Base-by-base conservation (phyloP, 2,113 vertebrate species). In the Turdus rufiventris region DNA sequence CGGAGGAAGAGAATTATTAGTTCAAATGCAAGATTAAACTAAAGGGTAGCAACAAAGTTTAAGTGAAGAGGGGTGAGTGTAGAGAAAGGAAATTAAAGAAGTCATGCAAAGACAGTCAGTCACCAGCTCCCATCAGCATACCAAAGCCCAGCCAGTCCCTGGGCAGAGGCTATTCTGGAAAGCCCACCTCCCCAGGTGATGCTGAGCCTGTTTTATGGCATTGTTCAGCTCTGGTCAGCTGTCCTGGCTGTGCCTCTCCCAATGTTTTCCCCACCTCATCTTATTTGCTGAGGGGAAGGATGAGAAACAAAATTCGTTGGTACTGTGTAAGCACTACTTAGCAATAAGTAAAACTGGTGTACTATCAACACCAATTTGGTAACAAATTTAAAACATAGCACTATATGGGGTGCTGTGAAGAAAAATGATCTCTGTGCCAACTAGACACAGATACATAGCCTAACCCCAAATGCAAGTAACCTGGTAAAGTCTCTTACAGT, bases 121-220 rank as follows among this genome's bases (percentile, higher is more conserved):
- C 11, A 23, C 36, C 12, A 31, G 8, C 11, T 84, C 29, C 12
- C 26, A 14, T 21, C 14, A 61, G 45, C 26, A 21, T 45, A 53
- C 10, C 17, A 58, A 85, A 74, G 28, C 23, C 26, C 17, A 67
- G 21, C 31, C 60, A 66, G 42, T 66, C 21, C 10, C 15, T 54
- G 28, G 21, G 25, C 33, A 45, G 8, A 1, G 4, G 31, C 42
- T 71, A 2, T 34, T 62, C 78, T 25, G 29, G 43, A 54, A 81
- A 36, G 7, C 3, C 14, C 1, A 1, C 2, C 10, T 78, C 23
- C 18, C 17, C 6, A 0, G 3, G 11, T 72, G 31, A 8, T 45
- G 14, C 40, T 86, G 23, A 75, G 19, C 7, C 2, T 81, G n/a
- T 74, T 18, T 34, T 20, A 10, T 34, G 29, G 31, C 7, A 10